Evolutionary conservation across 2,797 vertebrate genomes (phyloP), one percentile per base, ranked within the genome.

Genomic region (Lemur catta): DNA sequence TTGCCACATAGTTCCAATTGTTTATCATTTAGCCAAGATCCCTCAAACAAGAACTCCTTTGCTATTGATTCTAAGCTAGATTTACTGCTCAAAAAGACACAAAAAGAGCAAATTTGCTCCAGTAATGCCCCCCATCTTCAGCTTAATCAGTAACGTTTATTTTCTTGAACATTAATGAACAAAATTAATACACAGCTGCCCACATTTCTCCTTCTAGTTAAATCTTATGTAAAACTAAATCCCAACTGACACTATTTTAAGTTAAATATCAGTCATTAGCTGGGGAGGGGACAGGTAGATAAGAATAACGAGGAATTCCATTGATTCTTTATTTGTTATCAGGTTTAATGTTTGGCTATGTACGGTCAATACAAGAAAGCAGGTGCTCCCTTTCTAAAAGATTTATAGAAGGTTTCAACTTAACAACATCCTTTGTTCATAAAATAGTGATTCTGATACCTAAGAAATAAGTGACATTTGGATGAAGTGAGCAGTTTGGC

Each of bases 41-140:
- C 26, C 38, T 75, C 74, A 4, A 92, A 92, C 78, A 89, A 94
- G 48, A 96, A 75, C 43, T 95, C 55, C 8, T 96, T 82, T 91
- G 80, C 96, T 76, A 95, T 1, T 55, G 81, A 80, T 52, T 88
- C 74, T 81, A 65, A 81, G 57, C 7, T 75, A 41, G 9, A 87
- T 93, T 96, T 91, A 89, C 61, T 82, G 61, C 76, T 97, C 61
- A 84, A 95, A 96, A 86, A 89, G 11, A 75, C 33, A 33, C 35
- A 74, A 43, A 22, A 78, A 48, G 69, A 8, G 48, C 55, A 85
- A 81, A 65, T 95, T 67, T 74, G 35, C 69, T 90, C 12, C 30
- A 91, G 61, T 46, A 91, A 78, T 48, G 28, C 20, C 28, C 74
- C 46, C 8, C 57, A 82, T 81, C 35, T 33, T 80, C 33, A 72